Conservation (phyloP, 1,140 invertebrate species). For the Asobara japonica region DNA sequence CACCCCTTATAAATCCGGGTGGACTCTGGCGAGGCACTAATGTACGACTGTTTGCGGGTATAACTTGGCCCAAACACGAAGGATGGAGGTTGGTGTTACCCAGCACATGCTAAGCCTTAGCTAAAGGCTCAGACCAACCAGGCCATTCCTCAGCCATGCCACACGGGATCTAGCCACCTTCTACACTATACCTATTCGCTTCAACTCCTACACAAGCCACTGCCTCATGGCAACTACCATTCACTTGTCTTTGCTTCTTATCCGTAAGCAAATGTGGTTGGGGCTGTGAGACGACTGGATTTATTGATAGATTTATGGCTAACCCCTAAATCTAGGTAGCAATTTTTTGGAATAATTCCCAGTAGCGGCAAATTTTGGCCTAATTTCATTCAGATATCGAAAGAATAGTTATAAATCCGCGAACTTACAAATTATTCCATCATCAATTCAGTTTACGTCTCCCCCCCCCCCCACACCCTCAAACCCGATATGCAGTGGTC, state of each 20-base stretch:
- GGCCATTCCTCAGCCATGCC: slow-evolving; percentile 65
- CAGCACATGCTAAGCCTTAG: slow-evolving; percentile 63
- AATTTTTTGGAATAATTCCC: no score
- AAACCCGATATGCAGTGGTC: no score
- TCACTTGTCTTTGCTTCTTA: slow-evolving; percentile 62
- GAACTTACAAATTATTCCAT: no score
- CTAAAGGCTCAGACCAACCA: slow-evolving; percentile 65
- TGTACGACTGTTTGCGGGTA: slow-evolving; percentile 68
- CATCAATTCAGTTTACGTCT: no score
- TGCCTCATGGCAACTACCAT: background rate
- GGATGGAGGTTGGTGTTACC: slow-evolving; percentile 59
- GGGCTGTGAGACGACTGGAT: slow-evolving; percentile 51
- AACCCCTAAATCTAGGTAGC: no score
- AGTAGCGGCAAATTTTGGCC: background rate
- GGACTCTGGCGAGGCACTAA: slow-evolving; percentile 65
- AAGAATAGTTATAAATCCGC: background rate
- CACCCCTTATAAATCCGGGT: slow-evolving; percentile 66
- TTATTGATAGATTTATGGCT: slow-evolving; percentile 63
- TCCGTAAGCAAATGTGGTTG: slow-evolving; percentile 61
- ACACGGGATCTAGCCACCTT: slow-evolving; percentile 53
- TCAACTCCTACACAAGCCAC: background rate
- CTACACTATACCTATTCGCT: slow-evolving; percentile 33
- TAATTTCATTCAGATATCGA: background rate
- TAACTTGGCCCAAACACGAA: slow-evolving; percentile 67
- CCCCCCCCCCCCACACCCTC: no score